phyloP scores from a whole-genome alignment of 1,140 invertebrate species.

The Helicorthomorpha holstii region DNA sequence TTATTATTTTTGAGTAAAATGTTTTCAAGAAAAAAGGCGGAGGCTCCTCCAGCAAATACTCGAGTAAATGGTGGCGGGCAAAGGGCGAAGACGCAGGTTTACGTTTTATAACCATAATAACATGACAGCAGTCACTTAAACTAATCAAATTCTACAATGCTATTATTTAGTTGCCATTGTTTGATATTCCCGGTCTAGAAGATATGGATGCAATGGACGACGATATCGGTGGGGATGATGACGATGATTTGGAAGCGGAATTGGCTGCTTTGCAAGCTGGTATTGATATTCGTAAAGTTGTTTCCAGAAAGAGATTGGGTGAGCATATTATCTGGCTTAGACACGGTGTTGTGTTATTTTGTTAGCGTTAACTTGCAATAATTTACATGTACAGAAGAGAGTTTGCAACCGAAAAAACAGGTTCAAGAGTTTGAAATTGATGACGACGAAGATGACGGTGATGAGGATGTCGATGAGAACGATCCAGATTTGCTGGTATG shows the following conservation, averaged over 20 bases:
- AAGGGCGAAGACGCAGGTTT: no score
- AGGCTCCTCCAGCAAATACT: no score
- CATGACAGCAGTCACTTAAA: no score
- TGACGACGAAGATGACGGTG: slow-evolving; percentile 43
- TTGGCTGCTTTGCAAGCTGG: slow-evolving; percentile 51
- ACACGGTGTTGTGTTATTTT: slow-evolving; percentile 11
- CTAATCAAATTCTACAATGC: no score
- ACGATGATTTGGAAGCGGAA: slow-evolving; percentile 73
- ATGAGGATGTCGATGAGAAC: slow-evolving; percentile 44
- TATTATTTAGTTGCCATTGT: slow-evolving; percentile 52
- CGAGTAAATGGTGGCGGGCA: no score
- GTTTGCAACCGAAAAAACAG: slow-evolving; percentile 52
- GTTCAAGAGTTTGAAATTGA: slow-evolving; percentile 30
- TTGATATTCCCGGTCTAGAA: slow-evolving; percentile 43
- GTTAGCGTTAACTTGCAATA: slow-evolving; percentile 7
- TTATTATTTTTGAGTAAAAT: no score
- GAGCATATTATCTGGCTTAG: slow-evolving; percentile 16
- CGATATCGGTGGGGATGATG: slow-evolving; percentile 34
- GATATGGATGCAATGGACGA: slow-evolving; percentile 10
- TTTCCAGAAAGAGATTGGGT: neutral
- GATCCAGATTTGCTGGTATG: slow-evolving; percentile 51
- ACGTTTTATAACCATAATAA: no score
- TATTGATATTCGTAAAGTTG: slow-evolving; percentile 8
- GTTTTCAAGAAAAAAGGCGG: no score
- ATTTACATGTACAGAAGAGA: slow-evolving; percentile 33